phyloP scores from a whole-genome alignment of 2,113 vertebrate species.

The Gopherus flavomarginatus region DNA sequence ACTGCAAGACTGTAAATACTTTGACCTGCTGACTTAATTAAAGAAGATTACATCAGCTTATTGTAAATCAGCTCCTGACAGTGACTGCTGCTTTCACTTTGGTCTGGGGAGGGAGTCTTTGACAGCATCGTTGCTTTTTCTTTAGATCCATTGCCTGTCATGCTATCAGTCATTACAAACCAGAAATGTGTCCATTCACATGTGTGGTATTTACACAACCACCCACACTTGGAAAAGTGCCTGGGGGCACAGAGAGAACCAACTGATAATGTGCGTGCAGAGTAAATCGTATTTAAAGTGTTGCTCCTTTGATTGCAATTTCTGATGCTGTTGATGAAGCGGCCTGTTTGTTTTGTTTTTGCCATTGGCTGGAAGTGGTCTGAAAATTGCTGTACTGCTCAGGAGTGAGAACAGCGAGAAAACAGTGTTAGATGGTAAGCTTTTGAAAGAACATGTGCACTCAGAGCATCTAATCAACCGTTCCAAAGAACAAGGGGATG shows the following conservation, averaged over 20 bases:
- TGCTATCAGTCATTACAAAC: not conserved
- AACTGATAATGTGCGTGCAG: not conserved
- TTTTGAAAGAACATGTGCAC: constrained; percentile 48
- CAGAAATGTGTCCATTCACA: not conserved
- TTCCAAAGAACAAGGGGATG: constrained; percentile 57
- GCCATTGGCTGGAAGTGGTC: constrained; percentile 14
- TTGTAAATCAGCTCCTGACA: not conserved
- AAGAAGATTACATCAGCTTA: not conserved
- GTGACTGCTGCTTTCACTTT: not conserved
- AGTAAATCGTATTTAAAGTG: not conserved
- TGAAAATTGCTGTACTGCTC: constrained; percentile 62
- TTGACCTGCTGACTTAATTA: not conserved
- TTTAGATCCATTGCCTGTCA: not conserved
- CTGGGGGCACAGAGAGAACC: not conserved
- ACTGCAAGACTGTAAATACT: fast-evolving
- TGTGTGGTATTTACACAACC: not conserved
- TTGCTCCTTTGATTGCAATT: constrained; percentile 47
- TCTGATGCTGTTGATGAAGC: constrained; percentile 36
- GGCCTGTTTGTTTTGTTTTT: constrained; percentile 33
- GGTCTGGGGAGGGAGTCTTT: not conserved
- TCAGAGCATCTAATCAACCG: constrained; percentile 58
- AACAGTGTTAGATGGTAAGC: not conserved
- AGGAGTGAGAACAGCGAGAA: constrained; percentile 42
- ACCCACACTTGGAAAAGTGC: not conserved
- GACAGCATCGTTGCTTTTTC: not conserved